These are phyloP conservation scores for Dasysyrphus tricinctus DNA, from an alignment of 2,888 invertebrate species.

Conservation along the genomic window DNA sequence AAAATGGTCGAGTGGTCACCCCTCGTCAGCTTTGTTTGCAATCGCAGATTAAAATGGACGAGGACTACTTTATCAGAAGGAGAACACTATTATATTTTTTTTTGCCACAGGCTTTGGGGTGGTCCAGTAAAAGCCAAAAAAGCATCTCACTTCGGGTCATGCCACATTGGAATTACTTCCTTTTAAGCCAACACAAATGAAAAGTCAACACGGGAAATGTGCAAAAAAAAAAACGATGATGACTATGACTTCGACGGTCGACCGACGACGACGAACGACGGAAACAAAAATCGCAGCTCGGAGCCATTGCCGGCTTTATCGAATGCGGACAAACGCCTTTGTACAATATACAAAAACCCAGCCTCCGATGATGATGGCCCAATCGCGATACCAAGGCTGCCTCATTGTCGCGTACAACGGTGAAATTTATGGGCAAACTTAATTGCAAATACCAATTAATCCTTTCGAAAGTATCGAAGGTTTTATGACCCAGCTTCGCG, in stretches of 20 bases:
- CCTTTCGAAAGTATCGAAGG: constrained; percentile 71
- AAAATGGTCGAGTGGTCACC: constrained; percentile 24
- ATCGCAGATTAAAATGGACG: constrained; percentile 68
- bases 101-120: constrained; percentile 11
- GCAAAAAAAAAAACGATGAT: background rate
- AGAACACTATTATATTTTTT: constrained; percentile 22
- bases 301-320: constrained; percentile 50
- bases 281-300: constrained; percentile 21
- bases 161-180: constrained; percentile 60
- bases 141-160: constrained; percentile 49
- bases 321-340: constrained; percentile 56
- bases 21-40: constrained; percentile 41
- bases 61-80: constrained; percentile 65
- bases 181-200: constrained; percentile 72
- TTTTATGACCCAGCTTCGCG: constrained; percentile 55
- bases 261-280: background rate
- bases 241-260: background rate
- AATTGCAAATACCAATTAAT: constrained; percentile 75
- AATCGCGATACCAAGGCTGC: constrained; percentile 56
- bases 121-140: constrained; percentile 24
- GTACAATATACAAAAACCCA: constrained; percentile 29
- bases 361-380: constrained; percentile 20
- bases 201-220: constrained; percentile 60
- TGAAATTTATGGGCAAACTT: constrained; percentile 72
- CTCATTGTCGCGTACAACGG: constrained; percentile 64